phyloP scores from a whole-genome alignment of 2,113 vertebrate species.

The Sula dactylatra region DNA sequence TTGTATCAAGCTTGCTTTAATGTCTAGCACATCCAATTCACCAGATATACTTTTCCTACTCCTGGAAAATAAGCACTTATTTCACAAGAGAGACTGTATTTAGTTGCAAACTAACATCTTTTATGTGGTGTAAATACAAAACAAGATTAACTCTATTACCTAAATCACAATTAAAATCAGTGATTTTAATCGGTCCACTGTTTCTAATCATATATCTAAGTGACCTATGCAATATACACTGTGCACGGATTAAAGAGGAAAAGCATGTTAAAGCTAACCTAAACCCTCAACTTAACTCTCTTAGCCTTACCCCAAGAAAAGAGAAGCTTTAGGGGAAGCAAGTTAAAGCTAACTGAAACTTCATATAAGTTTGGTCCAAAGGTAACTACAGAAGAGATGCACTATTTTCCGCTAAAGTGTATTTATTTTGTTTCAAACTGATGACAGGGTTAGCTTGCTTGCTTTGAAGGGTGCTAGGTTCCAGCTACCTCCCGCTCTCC shows the following conservation, averaged over 20 bases:
- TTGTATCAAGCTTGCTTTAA: neutral
- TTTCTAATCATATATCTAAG: neutral
- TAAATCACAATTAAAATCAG: neutral
- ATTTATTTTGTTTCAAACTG: neutral
- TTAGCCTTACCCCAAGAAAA: neutral
- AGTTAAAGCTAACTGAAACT: neutral
- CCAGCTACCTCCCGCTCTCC: neutral
- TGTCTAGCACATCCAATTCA: neutral
- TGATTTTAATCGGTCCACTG: neutral
- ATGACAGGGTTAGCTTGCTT: rapidly evolving
- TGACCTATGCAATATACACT: neutral
- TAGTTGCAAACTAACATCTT: neutral
- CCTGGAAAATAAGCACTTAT: neutral
- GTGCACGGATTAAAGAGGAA: neutral
- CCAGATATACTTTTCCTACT: neutral
- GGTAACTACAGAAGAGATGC: neutral
- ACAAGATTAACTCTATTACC: neutral
- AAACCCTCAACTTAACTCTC: constrained; percentile 21
- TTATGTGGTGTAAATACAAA: neutral
- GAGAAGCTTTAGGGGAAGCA: neutral
- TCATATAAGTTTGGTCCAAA: neutral
- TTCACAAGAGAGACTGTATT: neutral
- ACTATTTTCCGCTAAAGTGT: rapidly evolving
- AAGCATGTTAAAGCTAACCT: constrained; percentile 33
- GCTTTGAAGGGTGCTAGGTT: rapidly evolving